phyloP scores from a whole-genome alignment of 1,140 invertebrate genomes.

The Nasonia vitripennis region DNA sequence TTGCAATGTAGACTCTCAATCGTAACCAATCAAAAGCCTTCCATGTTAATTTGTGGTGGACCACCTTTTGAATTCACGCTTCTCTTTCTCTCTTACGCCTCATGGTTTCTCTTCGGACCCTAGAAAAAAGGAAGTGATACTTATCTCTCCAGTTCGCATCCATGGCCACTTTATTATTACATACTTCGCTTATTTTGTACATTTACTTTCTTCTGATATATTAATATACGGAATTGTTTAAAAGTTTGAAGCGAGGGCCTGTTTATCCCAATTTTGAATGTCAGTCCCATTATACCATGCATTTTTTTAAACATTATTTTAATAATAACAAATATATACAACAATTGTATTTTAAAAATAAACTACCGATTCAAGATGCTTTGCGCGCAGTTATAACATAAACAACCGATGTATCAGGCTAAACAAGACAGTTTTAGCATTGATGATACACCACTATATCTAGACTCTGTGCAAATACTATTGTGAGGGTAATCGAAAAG shows the following conservation, averaged over 20 bases:
- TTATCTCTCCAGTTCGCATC: neutral
- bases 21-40: slow-evolving; percentile 64
- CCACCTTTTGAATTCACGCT: slow-evolving; percentile 54
- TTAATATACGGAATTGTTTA: too few relatives aligned
- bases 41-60: slow-evolving; percentile 56
- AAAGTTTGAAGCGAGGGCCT: neutral
- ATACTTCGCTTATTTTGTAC: neutral
- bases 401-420: too few relatives aligned
- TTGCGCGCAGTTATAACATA: too few relatives aligned
- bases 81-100: slow-evolving; percentile 40
- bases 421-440: too few relatives aligned
- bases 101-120: neutral
- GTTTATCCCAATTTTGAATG: neutral
- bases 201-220: neutral
- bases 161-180: neutral
- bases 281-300: neutral
- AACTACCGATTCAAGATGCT: too few relatives aligned
- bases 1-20: slow-evolving; percentile 66
- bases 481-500: too few relatives aligned
- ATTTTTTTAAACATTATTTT: neutral
- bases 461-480: too few relatives aligned
- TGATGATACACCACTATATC: too few relatives aligned
- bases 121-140: slow-evolving; percentile 18
- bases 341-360: too few relatives aligned
- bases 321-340: too few relatives aligned